Evolutionary conservation across 53 echinoderm and acorn worm species (phyloP), one percentile per base, ranked within the genome.

Genomic region (Temnopleurus reevesii): DNA sequence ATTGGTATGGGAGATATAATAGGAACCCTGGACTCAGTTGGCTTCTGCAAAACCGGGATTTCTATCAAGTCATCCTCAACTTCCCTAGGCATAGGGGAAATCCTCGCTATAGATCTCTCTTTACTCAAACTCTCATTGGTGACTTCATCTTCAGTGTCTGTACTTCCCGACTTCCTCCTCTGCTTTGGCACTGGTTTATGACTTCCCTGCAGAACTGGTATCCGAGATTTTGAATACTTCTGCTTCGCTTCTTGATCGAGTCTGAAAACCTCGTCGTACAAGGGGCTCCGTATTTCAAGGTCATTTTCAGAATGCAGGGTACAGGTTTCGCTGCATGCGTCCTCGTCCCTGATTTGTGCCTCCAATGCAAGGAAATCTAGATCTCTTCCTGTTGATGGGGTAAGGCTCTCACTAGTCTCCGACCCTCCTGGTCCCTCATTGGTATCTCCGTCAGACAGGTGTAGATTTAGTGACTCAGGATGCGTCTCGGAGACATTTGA

Each of bases 1-100:
- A 31, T 53, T 71, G 71, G 36, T 4, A 31, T 38, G 10, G 57
- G 53, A 3, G 83, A 56, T 21, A 49, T 55, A 1, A 83, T 1
- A 19, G 83, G 83, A 21, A 83, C 55, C 38, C 31, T 83, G 2
- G 83, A 83, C 35, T 33, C 31, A 23, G 21, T 19, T 8, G 19
- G 23, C 55, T 55, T 83, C n/a, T 27, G 8, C n/a, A 35, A n/a
- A 9, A 1, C 36, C 3, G 83, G 83, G 6, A n/a, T 83, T 18
- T 18, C 18, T 53, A 36, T 35, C 57, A 56, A 27, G 8, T 35
- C 28, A 36, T 21, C 55, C 55, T 17, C 56, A 35, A 9, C 56
- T 21, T 55, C 54, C 36, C 83, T 54, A 9, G 83, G 83, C 56
- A 83, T 83, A 30, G 83, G 83, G 31, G 53, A 35, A 38, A 83